Evolutionary conservation across 2,888 invertebrate species (phyloP).

Genomic region (Brachynemurus nebulosus): DNA sequence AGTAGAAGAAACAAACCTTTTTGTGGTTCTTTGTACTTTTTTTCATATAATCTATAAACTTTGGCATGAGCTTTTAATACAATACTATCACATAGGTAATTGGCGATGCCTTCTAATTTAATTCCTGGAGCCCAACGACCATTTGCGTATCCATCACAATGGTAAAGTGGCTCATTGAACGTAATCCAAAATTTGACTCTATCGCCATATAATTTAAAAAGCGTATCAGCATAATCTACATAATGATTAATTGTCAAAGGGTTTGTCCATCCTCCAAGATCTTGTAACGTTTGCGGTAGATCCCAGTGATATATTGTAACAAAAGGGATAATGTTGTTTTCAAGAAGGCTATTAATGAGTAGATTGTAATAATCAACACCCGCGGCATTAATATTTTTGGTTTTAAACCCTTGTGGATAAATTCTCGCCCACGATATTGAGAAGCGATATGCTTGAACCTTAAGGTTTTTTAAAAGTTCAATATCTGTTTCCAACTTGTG

Average conservation of each 20-base stretch:
- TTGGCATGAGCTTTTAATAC: slow-evolving; percentile 52
- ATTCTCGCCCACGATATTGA: slow-evolving; percentile 51
- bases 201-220: slow-evolving; percentile 18
- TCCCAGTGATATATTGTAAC: slow-evolving; percentile 42
- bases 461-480: slow-evolving; percentile 19
- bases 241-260: slow-evolving; percentile 37
- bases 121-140: slow-evolving; percentile 37
- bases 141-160: slow-evolving; percentile 30
- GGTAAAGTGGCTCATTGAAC: slow-evolving; percentile 17
- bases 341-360: slow-evolving; percentile 36
- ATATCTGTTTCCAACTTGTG: slow-evolving; percentile 22
- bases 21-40: slow-evolving; percentile 40
- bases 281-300: slow-evolving; percentile 35
- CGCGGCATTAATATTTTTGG: slow-evolving; percentile 30
- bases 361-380: slow-evolving; percentile 39
- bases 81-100: slow-evolving; percentile 50
- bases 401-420: slow-evolving; percentile 36
- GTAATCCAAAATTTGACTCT: slow-evolving; percentile 19
- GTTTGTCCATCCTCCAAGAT: slow-evolving; percentile 33
- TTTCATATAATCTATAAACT: slow-evolving; percentile 47
- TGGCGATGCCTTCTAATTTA: slow-evolving; percentile 40
- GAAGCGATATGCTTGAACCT: slow-evolving; percentile 35
- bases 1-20: too few species aligned
- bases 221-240: slow-evolving; percentile 37
- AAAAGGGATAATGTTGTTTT: slow-evolving; percentile 38